Conservation (phyloP, 1,140 invertebrate genomes). For the Globodera ellingtonae region DNA sequence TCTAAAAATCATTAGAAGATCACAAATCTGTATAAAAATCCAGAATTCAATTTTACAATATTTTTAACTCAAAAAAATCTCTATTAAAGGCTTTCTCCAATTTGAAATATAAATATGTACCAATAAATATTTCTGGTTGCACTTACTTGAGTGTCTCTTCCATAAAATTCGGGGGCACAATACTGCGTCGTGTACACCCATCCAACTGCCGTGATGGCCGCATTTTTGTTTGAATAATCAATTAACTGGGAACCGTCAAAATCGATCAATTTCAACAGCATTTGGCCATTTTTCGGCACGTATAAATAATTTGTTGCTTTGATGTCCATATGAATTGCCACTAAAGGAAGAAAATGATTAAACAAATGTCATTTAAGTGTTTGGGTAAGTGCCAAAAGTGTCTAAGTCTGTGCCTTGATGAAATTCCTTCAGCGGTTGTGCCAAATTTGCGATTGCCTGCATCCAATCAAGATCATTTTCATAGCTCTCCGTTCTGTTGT, state of each 20-base stretch:
- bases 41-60: neutral
- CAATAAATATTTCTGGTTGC: too few species aligned
- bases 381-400: neutral
- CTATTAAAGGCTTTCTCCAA: too few species aligned
- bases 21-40: too few species aligned
- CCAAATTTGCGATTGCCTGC: neutral
- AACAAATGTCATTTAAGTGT: too few species aligned
- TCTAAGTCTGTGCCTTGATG: neutral
- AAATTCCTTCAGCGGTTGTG: neutral
- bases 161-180: neutral
- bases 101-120: too few species aligned
- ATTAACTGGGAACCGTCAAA: neutral
- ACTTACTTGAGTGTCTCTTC: too few species aligned
- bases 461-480: neutral
- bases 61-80: too few species aligned
- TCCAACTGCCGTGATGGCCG: neutral
- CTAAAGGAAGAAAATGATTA: neutral
- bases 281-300: neutral
- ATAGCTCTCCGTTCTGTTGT: neutral
- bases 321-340: neutral
- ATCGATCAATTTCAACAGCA: neutral
- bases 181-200: neutral
- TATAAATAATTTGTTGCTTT: neutral
- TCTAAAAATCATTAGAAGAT: too few species aligned
- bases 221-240: neutral